A percentile compares a stretch with the other conserved stretches of the same genome.
Conservation (phyloP, 2,888 invertebrate genomes). For the Sepioteuthis lessoniana region DNA sequence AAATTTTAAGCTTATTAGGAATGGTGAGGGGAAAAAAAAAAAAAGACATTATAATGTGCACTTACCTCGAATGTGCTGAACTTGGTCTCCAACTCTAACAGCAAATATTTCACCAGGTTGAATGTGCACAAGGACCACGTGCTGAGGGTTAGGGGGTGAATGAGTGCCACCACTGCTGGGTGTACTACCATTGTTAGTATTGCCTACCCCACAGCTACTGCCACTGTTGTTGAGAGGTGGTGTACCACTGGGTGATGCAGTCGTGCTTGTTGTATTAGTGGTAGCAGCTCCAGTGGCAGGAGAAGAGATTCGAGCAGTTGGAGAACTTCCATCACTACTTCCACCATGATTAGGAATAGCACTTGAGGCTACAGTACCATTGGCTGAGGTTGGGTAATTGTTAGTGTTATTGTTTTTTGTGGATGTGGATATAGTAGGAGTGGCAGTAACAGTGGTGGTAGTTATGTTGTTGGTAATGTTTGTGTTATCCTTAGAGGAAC, state of each 20-base stretch:
- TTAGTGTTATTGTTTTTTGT: background rate
- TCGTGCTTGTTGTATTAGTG: background rate
- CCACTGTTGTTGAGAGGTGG: slow-evolving; percentile 4
- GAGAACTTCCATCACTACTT: slow-evolving; percentile 15
- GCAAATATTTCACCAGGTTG: slow-evolving; percentile 86
- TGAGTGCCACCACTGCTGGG: slow-evolving; percentile 49
- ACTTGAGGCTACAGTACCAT: background rate
- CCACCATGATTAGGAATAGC: slow-evolving; percentile 44
- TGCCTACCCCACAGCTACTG: slow-evolving; percentile 44
- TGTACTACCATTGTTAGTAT: slow-evolving; percentile 1
- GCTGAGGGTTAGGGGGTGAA: slow-evolving; percentile 75
- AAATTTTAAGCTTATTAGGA: background rate
- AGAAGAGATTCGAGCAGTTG: slow-evolving; percentile 35
- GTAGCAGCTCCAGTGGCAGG: slow-evolving; percentile 10
- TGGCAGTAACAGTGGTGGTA: background rate
- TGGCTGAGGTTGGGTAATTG: background rate
- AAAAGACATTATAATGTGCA: slow-evolving; percentile 52
- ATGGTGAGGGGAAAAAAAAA: background rate
- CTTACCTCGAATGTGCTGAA: slow-evolving; percentile 85
- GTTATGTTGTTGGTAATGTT: background rate
- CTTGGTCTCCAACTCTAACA: slow-evolving; percentile 84
- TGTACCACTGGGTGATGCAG: background rate
- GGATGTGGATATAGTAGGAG: background rate
- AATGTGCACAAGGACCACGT: slow-evolving; percentile 84
- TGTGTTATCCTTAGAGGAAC: background rate